Evolutionary conservation across 2,888 invertebrate genomes (phyloP).

Genomic region (Hymenopus coronatus): DNA sequence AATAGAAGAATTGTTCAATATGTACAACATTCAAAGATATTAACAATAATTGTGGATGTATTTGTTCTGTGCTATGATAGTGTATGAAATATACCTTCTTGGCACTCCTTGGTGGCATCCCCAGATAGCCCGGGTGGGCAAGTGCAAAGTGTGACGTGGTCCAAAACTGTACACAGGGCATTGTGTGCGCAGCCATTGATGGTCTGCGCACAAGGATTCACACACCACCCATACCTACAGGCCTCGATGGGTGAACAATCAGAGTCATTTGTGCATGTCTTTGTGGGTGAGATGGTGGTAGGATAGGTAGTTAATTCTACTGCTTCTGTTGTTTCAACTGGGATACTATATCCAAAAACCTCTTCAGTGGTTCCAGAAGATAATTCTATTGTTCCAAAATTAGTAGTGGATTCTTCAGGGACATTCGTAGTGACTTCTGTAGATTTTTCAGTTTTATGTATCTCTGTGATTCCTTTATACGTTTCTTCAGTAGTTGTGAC

Average conservation of each 20-base stretch:
- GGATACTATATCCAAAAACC: not conserved
- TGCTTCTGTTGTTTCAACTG: not conserved
- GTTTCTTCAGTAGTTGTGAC: constrained; percentile 8
- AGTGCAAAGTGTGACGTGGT: constrained; percentile 62
- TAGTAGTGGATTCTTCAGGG: not conserved
- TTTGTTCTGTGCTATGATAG: not conserved
- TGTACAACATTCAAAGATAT: not conserved
- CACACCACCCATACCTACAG: constrained; percentile 62
- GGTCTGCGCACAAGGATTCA: constrained; percentile 58
- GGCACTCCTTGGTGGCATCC: constrained; percentile 58
- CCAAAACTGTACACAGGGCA: constrained; percentile 59
- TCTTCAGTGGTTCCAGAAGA: not conserved
- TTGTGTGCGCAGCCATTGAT: constrained; percentile 56
- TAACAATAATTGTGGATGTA: not conserved
- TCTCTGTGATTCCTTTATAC: constrained; percentile 2
- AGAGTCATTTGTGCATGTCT: constrained; percentile 58
- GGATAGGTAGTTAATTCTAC: not conserved
- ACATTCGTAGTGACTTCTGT: constrained; percentile 12
- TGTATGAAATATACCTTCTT: constrained; percentile 56
- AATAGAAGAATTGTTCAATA: not conserved
- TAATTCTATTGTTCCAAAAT: not conserved
- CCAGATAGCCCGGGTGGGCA: constrained; percentile 56
- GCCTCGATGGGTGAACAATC: constrained; percentile 63
- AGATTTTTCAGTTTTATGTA: constrained; percentile 26
- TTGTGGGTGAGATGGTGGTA: constrained; percentile 26